These are phyloP conservation scores for Silurus meridionalis DNA, from an alignment of 2,113 vertebrate genomes.

Conservation along the genomic window DNA sequence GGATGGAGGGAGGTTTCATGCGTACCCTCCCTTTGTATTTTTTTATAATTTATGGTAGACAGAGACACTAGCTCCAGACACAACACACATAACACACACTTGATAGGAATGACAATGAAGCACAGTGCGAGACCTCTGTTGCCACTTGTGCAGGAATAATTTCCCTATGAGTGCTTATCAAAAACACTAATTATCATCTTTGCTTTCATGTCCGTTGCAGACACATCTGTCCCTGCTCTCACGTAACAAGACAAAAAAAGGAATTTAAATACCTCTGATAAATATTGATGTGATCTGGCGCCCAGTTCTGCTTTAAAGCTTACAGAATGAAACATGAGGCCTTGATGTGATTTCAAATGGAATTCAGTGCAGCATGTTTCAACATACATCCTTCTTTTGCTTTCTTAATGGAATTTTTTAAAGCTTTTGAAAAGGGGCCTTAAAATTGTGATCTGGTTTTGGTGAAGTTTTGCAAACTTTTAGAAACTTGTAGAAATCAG, in stretches of 20 bases:
- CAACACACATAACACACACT: conserved; percentile 45
- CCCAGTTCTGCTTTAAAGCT: conserved; percentile 29
- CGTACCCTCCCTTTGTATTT: conserved; percentile 54
- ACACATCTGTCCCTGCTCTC: conserved; percentile 52
- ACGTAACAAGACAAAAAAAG: conserved; percentile 50
- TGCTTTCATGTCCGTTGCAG: conserved; percentile 56
- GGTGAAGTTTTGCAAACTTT: not conserved
- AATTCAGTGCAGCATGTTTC: conserved; percentile 18
- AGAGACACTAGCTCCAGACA: conserved; percentile 39
- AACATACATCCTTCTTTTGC: not conserved
- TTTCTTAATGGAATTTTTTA: not conserved
- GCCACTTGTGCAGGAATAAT: conserved; percentile 54
- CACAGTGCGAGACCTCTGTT: conserved; percentile 52
- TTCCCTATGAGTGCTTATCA: conserved; percentile 48
- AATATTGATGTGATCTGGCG: conserved; percentile 50
- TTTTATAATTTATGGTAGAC: conserved; percentile 37
- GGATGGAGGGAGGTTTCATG: conserved; percentile 21
- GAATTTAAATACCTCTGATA: conserved; percentile 47
- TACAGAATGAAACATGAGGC: conserved; percentile 34
- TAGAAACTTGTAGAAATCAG: not conserved
- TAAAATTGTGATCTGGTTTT: not conserved
- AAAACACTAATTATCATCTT: conserved; percentile 55
- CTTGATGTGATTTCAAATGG: conserved; percentile 12
- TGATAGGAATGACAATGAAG: conserved; percentile 42
- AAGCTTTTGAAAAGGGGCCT: not conserved